phyloP scores from a whole-genome alignment of 2,888 invertebrate species.

The Dendrolimus pini region DNA sequence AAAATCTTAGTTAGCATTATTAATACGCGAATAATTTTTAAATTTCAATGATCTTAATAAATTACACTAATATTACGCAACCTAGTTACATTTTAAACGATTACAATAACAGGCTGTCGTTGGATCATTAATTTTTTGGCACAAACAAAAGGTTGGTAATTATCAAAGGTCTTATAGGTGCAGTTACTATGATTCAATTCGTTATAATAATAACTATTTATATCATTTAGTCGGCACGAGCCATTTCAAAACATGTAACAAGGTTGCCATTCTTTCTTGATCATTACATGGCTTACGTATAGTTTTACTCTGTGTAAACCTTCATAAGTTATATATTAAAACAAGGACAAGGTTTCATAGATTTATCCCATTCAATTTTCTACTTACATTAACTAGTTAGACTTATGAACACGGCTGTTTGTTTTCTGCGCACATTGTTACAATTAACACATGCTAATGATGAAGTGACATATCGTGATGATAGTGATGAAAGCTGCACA shows the following conservation, averaged over 20 bases:
- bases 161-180: conserved; percentile 10
- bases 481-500: no score
- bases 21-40: not conserved
- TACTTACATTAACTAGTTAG: no score
- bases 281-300: not conserved
- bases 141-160: conserved; percentile 35
- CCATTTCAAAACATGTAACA: conserved; percentile 23
- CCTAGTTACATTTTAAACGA: conserved; percentile 10
- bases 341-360: no score
- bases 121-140: conserved; percentile 30
- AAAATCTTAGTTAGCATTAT: not conserved
- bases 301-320: not conserved
- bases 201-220: conserved; percentile 18
- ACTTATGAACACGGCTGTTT: no score
- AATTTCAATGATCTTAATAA: not conserved
- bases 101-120: conserved; percentile 1
- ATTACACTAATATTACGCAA: conserved; percentile 13
- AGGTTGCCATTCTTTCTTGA: conserved; percentile 14
- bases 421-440: no score
- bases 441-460: no score
- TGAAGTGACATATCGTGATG: no score
- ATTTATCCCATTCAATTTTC: no score
- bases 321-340: no score
- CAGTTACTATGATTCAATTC: conserved; percentile 4
- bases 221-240: conserved; percentile 56